Evolutionary conservation across 1,140 invertebrate species (phyloP), one percentile per base, ranked within the genome.

Genomic region (Campoletis sonorensis): DNA sequence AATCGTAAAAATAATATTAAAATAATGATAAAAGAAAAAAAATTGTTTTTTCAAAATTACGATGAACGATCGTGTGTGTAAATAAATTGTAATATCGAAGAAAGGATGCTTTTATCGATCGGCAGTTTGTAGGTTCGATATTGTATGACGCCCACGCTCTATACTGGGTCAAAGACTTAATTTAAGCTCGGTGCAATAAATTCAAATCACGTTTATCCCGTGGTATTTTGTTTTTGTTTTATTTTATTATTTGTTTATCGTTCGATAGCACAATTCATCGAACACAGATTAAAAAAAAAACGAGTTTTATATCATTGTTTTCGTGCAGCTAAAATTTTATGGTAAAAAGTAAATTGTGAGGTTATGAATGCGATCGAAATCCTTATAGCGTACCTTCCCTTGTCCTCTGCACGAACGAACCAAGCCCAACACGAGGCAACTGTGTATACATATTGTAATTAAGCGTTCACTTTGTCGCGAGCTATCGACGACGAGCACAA

Each of bases 371-470:
- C 33, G 80, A 80, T 27, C 80, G 82, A 83, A 82, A 79, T 79
- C 27, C 10, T 5, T 40, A 71, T 49, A 26, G 11, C 11, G 71
- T 73, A 27, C 16, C 71, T 73, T 73, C 40, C 40, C 23, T 18
- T 73, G 71, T 73, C 37, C 37, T 84, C 54, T 26, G 71, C 37
- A 73, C 71, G 40, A 73, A 73, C 40, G 71, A 73, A 73, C 71
- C 71, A 73, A 73, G 37, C 71, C 71, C 71, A 45, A 79, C 78
- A 78, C 80, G 72, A 67, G 81, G 70, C 80, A 83, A 81, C 33
- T 67, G 80, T 85, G 81, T 86, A 87, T 84, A 86, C 73, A 86
- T 84, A 84, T 83, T 88, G 86, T 87, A 87, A 87, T 79, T 86
- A 86, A 86, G 79, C 80, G 80, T 79, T 83, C 71, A 68, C 76